phyloP scores from a whole-genome alignment of 2,797 vertebrate species.

The Schizopygopsis malacanthus region DNA sequence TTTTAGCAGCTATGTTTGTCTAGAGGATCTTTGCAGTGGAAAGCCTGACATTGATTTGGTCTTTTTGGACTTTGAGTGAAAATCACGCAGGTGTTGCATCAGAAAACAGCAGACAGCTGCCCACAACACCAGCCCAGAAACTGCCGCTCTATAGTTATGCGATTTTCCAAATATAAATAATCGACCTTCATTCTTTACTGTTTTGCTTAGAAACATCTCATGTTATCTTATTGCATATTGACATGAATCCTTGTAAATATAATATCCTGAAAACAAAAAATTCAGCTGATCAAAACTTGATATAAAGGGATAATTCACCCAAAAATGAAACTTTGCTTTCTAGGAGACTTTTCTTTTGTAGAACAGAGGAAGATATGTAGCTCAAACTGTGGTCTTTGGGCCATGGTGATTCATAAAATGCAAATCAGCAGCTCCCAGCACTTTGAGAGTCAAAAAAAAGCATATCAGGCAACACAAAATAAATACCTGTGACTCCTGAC shows the following conservation, averaged over 20 bases:
- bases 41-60: constrained; percentile 18
- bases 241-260: not conserved
- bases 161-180: not conserved
- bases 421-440: not conserved
- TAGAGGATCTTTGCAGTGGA: not conserved
- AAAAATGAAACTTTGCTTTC: not conserved
- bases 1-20: constrained; percentile 21
- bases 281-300: not conserved
- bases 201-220: not conserved
- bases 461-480: not conserved
- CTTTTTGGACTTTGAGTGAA: constrained; percentile 29
- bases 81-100: constrained; percentile 47
- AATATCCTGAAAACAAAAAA: not conserved
- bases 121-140: constrained; percentile 15
- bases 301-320: not conserved
- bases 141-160: not conserved
- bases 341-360: too few species aligned
- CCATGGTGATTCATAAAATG: not conserved
- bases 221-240: not conserved
- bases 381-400: not conserved
- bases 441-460: not conserved
- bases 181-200: not conserved
- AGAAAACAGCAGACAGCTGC: constrained; percentile 45
- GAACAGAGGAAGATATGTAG: not conserved
- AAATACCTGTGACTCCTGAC: not conserved